Evolutionary conservation across 2,888 invertebrate genomes (phyloP).

Genomic region (Cheilosia pagana): DNA sequence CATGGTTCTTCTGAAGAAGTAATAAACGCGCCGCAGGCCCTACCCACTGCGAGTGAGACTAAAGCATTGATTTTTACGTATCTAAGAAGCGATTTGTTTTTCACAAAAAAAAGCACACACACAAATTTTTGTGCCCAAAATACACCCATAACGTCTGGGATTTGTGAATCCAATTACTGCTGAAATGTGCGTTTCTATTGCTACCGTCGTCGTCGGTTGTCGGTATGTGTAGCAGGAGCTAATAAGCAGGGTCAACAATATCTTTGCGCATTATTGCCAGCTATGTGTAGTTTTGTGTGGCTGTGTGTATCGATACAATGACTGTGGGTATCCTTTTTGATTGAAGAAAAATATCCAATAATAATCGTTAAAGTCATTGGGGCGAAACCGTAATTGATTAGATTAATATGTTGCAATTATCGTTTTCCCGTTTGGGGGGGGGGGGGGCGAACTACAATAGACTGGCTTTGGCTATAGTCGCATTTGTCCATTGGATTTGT

Average conservation of each 20-base stretch:
- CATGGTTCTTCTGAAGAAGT: conserved; percentile 48
- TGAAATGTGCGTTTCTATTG: conserved; percentile 63
- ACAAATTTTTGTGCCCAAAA: conserved; percentile 6
- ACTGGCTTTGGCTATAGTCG: conserved; percentile 9
- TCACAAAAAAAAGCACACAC: no score
- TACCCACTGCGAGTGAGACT: not conserved
- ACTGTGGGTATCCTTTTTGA: conserved; percentile 53
- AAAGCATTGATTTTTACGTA: conserved; percentile 65
- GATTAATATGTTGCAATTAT: conserved; percentile 74
- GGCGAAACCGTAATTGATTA: conserved; percentile 71
- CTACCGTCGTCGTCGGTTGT: conserved; percentile 25
- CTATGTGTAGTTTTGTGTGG: conserved; percentile 15
- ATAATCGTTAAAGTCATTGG: conserved; percentile 69
- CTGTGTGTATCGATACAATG: conserved; percentile 19
- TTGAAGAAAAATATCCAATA: conserved; percentile 62
- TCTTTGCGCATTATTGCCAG: conserved; percentile 48
- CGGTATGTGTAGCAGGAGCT: not conserved
- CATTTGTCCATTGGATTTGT: conserved; percentile 12
- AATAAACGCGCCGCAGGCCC: conserved; percentile 21
- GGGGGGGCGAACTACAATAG: not conserved
- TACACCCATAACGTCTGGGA: conserved; percentile 59
- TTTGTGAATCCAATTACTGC: conserved; percentile 67
- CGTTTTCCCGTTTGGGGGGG: conserved; percentile 65
- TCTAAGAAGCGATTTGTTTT: conserved; percentile 66
- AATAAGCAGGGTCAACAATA: conserved; percentile 63